Conservation (phyloP, 2,888 invertebrate genomes). For the Malthinus seriepunctatus region DNA sequence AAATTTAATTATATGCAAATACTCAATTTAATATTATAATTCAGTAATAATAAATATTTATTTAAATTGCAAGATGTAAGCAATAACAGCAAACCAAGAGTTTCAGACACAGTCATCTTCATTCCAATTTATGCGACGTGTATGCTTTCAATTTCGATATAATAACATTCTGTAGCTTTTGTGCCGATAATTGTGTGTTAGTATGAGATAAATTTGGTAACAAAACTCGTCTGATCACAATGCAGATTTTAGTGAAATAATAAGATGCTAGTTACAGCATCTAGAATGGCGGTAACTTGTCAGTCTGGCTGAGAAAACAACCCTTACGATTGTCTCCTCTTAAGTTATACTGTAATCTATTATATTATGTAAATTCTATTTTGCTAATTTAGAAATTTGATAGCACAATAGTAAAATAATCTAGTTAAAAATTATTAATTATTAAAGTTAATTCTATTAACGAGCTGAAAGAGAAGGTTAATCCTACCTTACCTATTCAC, state of each 20-base stretch:
- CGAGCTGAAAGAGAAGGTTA: too few relatives aligned
- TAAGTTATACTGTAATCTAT: slow-evolving; percentile 34
- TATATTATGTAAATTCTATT: slow-evolving; percentile 36
- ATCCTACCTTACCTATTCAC: too few relatives aligned
- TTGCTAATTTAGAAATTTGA: slow-evolving; percentile 22
- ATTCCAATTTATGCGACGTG: slow-evolving; percentile 43
- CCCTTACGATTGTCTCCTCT: slow-evolving; percentile 42
- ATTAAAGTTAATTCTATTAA: too few relatives aligned
- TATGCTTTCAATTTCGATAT: slow-evolving; percentile 48
- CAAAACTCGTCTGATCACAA: slow-evolving; percentile 46
- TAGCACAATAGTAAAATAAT: slow-evolving; percentile 1
- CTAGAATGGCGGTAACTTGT: slow-evolving; percentile 49
- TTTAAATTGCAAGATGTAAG: slow-evolving; percentile 41
- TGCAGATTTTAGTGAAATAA: slow-evolving; percentile 44
- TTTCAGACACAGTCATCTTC: slow-evolving; percentile 45
- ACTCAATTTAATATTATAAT: slow-evolving; percentile 24
- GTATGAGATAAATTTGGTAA: slow-evolving; percentile 51
- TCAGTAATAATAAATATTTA: slow-evolving; percentile 32
- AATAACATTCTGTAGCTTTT: slow-evolving; percentile 50
- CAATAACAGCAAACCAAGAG: slow-evolving; percentile 39
- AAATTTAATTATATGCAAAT: slow-evolving; percentile 11
- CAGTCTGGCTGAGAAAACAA: slow-evolving; percentile 47
- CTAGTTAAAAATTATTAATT: too few relatives aligned
- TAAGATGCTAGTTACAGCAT: slow-evolving; percentile 39
- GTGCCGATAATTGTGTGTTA: slow-evolving; percentile 51